Evolutionary conservation across 1,140 invertebrate species (phyloP).

Genomic region (Drosophila pectinifera): DNA sequence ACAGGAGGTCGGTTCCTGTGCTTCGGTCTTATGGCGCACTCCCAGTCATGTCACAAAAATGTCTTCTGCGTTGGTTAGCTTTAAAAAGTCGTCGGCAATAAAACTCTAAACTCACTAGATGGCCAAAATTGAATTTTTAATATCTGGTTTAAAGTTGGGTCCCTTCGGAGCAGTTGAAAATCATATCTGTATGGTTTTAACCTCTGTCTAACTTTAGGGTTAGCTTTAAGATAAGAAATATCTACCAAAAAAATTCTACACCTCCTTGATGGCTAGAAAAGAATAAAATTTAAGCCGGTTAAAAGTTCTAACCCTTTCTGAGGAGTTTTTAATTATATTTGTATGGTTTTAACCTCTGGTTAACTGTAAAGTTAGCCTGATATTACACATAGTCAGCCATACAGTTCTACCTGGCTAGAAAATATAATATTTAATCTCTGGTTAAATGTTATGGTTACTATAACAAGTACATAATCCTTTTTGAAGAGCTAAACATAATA

Average conservation of each 20-base stretch:
- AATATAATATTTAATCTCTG: background rate
- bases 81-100: conserved; percentile 12
- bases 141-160: background rate
- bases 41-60: conserved; percentile 6
- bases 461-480: no score
- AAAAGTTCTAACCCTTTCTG: no score
- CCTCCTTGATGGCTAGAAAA: background rate
- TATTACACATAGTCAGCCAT: background rate
- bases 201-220: no score
- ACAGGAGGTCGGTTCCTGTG: conserved; percentile 10
- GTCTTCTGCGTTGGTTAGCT: background rate
- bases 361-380: background rate
- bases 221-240: no score
- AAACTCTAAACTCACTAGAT: conserved; percentile 2
- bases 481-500: no score
- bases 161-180: background rate
- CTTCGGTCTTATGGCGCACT: background rate
- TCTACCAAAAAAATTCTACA: background rate
- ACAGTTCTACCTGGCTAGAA: background rate
- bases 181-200: background rate
- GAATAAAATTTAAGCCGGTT: background rate
- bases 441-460: no score
- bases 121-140: conserved; percentile 8
- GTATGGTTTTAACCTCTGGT: background rate
- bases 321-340: background rate